A percentile compares a stretch with the other conserved stretches of the same genome.
Conservation (phyloP, 2,113 vertebrate species). For the Mola mola region DNA sequence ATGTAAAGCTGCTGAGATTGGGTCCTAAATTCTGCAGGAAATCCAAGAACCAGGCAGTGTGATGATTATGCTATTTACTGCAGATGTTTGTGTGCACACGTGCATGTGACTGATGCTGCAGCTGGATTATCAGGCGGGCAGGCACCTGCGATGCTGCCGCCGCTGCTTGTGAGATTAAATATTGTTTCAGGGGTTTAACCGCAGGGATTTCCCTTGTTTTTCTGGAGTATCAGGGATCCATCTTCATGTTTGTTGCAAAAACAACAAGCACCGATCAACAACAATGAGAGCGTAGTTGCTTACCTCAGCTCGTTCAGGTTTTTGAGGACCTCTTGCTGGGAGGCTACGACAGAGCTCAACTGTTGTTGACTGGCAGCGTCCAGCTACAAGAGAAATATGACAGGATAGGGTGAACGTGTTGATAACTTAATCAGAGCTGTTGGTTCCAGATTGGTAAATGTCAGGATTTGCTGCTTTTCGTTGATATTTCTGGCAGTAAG, state of each 20-base stretch:
- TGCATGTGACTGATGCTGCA: constrained; percentile 12
- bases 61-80: constrained; percentile 13
- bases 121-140: constrained; percentile 58
- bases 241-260: constrained; percentile 34
- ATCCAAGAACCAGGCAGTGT: neutral
- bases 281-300: constrained; percentile 51
- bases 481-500: too few species aligned
- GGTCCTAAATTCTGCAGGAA: neutral
- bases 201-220: constrained; percentile 67
- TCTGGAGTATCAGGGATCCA: constrained; percentile 30
- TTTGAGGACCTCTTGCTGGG: constrained; percentile 90
- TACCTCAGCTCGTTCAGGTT: constrained; percentile 91
- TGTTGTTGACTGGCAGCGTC: constrained; percentile 82
- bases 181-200: constrained; percentile 63
- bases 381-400: constrained; percentile 65
- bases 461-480: too few species aligned
- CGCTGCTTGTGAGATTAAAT: constrained; percentile 67
- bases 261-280: constrained; percentile 31
- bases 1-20: neutral
- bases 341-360: constrained; percentile 81
- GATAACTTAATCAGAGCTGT: too few species aligned
- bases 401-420: neutral
- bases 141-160: constrained; percentile 63
- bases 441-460: too few species aligned
- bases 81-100: too few species aligned